These are phyloP conservation scores for Tridacna gigas DNA, from an alignment of 2,888 invertebrate species.

Conservation along the genomic window DNA sequence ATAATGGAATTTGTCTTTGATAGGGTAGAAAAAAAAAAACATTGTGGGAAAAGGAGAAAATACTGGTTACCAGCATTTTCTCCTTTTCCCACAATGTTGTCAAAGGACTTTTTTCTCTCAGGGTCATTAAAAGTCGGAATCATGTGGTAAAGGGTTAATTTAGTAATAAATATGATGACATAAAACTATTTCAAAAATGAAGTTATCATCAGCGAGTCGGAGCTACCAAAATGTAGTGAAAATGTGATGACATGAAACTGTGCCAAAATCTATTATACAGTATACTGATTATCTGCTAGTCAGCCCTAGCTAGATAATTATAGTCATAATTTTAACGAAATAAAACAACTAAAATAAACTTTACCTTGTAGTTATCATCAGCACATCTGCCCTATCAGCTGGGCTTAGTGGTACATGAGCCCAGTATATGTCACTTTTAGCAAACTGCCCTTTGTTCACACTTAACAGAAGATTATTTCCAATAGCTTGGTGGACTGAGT, in stretches of 20 bases:
- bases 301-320: too few relatives aligned
- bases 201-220: too few relatives aligned
- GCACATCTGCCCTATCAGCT: conserved; percentile 88
- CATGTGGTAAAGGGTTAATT: neutral
- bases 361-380: conserved; percentile 89
- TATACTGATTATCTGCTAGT: too few relatives aligned
- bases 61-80: neutral
- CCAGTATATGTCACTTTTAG: conserved; percentile 89
- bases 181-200: too few relatives aligned
- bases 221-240: too few relatives aligned
- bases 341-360: conserved; percentile 57
- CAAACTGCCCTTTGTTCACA: conserved; percentile 89
- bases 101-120: neutral
- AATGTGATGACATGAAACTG: too few relatives aligned
- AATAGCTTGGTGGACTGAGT: conserved; percentile 90
- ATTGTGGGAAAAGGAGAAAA: neutral
- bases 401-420: conserved; percentile 89
- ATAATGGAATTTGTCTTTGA: too few relatives aligned
- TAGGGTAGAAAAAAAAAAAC: conserved; percentile 15
- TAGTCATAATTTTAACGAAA: too few relatives aligned
- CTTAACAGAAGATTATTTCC: conserved; percentile 89
- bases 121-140: neutral
- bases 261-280: too few relatives aligned
- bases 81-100: neutral
- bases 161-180: too few relatives aligned